Percentiles rank a stretch among this genome's conserved stretches.
Conservation (phyloP, 2,888 invertebrate genomes). For the Bibio marci region DNA sequence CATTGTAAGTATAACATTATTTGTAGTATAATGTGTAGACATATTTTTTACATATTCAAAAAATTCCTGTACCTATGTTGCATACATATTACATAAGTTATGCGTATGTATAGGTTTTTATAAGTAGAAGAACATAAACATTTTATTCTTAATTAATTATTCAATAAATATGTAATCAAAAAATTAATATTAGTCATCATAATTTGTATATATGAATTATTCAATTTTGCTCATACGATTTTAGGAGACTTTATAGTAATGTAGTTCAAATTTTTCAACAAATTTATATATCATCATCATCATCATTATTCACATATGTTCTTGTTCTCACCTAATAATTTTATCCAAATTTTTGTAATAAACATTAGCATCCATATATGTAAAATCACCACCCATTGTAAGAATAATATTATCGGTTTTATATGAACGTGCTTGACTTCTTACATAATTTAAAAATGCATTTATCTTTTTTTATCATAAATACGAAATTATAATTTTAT, state of each 20-base stretch:
- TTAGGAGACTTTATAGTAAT: too few relatives aligned
- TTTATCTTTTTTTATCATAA: slow-evolving; percentile 25
- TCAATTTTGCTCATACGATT: too few relatives aligned
- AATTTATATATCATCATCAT: background rate
- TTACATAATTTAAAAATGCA: slow-evolving; percentile 39
- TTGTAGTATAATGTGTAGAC: slow-evolving; percentile 38
- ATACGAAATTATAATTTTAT: too few relatives aligned
- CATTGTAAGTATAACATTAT: slow-evolving; percentile 78
- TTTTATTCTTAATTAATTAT: too few relatives aligned
- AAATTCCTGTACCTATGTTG: slow-evolving; percentile 37
- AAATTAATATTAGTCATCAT: too few relatives aligned
- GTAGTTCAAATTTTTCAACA: background rate
- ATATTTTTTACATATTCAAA: slow-evolving; percentile 36
- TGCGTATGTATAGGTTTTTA: too few relatives aligned
- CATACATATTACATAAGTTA: background rate
- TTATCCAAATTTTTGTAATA: slow-evolving; percentile 77
- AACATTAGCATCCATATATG: slow-evolving; percentile 61
- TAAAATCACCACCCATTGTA: slow-evolving; percentile 87
- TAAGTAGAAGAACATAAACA: too few relatives aligned
- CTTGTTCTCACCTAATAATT: slow-evolving; percentile 39
- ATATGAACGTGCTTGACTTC: slow-evolving; percentile 38
- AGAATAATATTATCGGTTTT: slow-evolving; percentile 57
- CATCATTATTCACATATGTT: background rate
- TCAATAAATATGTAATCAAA: too few relatives aligned
- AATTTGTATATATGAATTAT: too few relatives aligned